phyloP scores from a whole-genome alignment of 2,888 invertebrate species.

The Villa cingulata region DNA sequence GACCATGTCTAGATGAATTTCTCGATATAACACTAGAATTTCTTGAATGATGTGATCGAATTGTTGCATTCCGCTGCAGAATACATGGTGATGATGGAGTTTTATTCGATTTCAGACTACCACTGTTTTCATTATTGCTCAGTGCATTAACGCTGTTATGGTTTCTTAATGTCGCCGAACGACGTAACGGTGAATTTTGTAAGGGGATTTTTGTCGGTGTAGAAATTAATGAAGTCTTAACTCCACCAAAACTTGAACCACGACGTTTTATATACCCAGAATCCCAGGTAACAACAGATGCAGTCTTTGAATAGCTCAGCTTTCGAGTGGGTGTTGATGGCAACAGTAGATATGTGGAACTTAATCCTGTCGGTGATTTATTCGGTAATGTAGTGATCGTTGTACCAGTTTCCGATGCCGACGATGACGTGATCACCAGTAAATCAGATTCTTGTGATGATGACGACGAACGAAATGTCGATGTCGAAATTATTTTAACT shows the following conservation, averaged over 20 bases:
- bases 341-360: constrained; percentile 30
- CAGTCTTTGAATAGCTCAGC: constrained; percentile 38
- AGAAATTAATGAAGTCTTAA: constrained; percentile 46
- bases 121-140: background rate
- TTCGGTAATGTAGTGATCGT: background rate
- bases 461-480: constrained; percentile 2
- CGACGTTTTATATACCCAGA: constrained; percentile 48
- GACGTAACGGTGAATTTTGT: constrained; percentile 34
- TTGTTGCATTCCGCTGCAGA: constrained; percentile 41
- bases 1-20: constrained; percentile 68
- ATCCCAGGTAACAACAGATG: constrained; percentile 58
- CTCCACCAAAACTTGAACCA: constrained; percentile 59
- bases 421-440: background rate
- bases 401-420: constrained; percentile 1
- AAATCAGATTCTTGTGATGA: background rate
- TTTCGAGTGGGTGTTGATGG: constrained; percentile 34
- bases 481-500: constrained; percentile 38
- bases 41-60: constrained; percentile 59
- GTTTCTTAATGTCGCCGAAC: constrained; percentile 48
- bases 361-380: background rate
- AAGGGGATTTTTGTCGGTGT: constrained; percentile 36
- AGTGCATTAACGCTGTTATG: constrained; percentile 31
- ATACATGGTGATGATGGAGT: constrained; percentile 44
- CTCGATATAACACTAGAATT: constrained; percentile 71
- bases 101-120: constrained; percentile 32